Conservation (phyloP, 2,113 vertebrate species). For the Toxotes jaculatrix region DNA sequence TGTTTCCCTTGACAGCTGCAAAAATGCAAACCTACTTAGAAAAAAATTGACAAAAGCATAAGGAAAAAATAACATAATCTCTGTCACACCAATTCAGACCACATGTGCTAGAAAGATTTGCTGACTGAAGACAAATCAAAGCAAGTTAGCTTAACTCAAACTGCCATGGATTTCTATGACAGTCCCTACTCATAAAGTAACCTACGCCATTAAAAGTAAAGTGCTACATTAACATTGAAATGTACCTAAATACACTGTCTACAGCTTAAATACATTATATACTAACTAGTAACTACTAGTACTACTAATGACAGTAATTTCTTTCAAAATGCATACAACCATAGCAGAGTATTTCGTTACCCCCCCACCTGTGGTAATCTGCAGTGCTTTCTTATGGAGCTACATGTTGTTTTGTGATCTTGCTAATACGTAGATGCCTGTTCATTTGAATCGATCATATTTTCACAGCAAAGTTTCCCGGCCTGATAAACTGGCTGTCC, state of each 20-base stretch:
- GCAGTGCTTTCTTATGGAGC: too few relatives aligned
- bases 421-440: background rate
- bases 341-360: background rate
- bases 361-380: background rate
- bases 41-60: slow-evolving; percentile 9
- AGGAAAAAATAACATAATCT: slow-evolving; percentile 15
- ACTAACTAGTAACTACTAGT: background rate
- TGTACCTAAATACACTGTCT: background rate
- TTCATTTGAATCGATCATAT: slow-evolving; percentile 4
- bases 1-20: slow-evolving; percentile 10
- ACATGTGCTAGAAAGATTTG: slow-evolving; percentile 31
- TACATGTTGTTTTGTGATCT: background rate
- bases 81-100: background rate
- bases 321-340: background rate
- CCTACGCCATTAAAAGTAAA: background rate
- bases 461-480: slow-evolving; percentile 90
- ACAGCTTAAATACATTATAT: background rate
- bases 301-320: background rate
- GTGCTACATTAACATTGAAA: background rate
- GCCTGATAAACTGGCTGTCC: slow-evolving; percentile 94
- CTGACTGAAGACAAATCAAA: slow-evolving; percentile 16
- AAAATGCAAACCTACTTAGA: slow-evolving; percentile 28
- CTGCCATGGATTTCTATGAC: background rate
- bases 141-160: background rate
- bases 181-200: background rate